These are phyloP conservation scores for Heteromurus nitidus DNA, from an alignment of 2,888 invertebrate genomes.

Conservation along the genomic window DNA sequence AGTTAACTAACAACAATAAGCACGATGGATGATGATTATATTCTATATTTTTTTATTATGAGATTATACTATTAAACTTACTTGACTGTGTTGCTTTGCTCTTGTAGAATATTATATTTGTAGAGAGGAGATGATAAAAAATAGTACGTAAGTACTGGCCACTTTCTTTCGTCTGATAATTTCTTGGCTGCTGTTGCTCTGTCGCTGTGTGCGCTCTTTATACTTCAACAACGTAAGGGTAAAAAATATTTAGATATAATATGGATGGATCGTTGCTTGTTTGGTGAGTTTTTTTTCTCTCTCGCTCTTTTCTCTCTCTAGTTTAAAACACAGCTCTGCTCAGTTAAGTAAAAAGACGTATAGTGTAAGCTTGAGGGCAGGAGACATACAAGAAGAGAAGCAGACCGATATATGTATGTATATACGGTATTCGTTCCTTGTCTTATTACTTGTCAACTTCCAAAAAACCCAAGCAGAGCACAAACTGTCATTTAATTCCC, in stretches of 20 bases:
- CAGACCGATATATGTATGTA: not conserved
- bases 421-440: not conserved
- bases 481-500: constrained; percentile 52
- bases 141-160: constrained; percentile 38
- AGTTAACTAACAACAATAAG: too few species aligned
- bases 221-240: constrained; percentile 33
- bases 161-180: constrained; percentile 43
- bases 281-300: constrained; percentile 3
- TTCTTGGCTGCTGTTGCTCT: constrained; percentile 53
- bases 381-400: not conserved
- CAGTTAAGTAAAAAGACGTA: not conserved
- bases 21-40: constrained; percentile 3
- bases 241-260: constrained; percentile 35
- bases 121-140: too few species aligned
- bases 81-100: constrained; percentile 16
- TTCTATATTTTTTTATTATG: not conserved
- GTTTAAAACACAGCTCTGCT: not conserved
- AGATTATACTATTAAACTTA: constrained; percentile 9
- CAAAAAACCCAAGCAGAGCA: constrained; percentile 23
- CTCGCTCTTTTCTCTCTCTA: constrained; percentile 10
- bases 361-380: too few species aligned
- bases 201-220: constrained; percentile 42
- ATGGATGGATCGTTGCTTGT: constrained; percentile 33
- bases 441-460: constrained; percentile 45
- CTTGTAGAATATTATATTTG: not conserved